Percentiles rank a stretch among this genome's conserved stretches.
phyloP scores from a whole-genome alignment of 2,113 vertebrate species.

The Mystacornis crossleyi region DNA sequence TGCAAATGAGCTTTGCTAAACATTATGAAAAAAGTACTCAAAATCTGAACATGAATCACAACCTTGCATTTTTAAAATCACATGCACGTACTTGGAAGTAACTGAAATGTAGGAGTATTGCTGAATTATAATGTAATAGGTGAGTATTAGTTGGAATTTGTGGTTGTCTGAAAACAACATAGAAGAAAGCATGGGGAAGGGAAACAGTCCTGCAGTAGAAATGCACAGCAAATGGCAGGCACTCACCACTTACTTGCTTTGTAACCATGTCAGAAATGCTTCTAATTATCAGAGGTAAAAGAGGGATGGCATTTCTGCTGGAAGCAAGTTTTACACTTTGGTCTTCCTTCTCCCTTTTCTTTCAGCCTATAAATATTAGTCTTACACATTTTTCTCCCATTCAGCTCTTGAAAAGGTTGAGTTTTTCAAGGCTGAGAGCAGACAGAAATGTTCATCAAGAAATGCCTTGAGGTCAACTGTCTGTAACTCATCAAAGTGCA shows the following conservation, averaged over 20 bases:
- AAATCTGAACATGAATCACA: neutral
- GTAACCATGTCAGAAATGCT: constrained; percentile 39
- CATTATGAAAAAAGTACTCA: neutral
- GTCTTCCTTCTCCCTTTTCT: neutral
- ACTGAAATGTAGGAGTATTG: neutral
- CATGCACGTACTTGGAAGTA: neutral
- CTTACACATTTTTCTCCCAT: constrained; percentile 22
- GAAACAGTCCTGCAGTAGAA: neutral
- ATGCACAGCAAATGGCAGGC: constrained; percentile 8
- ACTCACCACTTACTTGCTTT: neutral
- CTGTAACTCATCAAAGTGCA: neutral
- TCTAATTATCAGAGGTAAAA: constrained; percentile 47
- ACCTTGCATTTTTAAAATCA: neutral
- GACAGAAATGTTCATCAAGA: constrained; percentile 54
- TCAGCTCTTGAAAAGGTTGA: constrained; percentile 38
- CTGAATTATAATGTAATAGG: neutral
- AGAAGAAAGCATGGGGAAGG: neutral
- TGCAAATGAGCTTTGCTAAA: neutral
- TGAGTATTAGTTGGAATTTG: neutral
- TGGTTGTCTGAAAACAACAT: neutral
- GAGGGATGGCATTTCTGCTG: constrained; percentile 44
- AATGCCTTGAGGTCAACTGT: constrained; percentile 41
- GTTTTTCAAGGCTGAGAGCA: constrained; percentile 49
- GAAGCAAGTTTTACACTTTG: constrained; percentile 58
- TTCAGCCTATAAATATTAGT: constrained; percentile 45